phyloP scores from a whole-genome alignment of 35 echinoderm and acorn worm species.

The Apostichopus californicus region DNA sequence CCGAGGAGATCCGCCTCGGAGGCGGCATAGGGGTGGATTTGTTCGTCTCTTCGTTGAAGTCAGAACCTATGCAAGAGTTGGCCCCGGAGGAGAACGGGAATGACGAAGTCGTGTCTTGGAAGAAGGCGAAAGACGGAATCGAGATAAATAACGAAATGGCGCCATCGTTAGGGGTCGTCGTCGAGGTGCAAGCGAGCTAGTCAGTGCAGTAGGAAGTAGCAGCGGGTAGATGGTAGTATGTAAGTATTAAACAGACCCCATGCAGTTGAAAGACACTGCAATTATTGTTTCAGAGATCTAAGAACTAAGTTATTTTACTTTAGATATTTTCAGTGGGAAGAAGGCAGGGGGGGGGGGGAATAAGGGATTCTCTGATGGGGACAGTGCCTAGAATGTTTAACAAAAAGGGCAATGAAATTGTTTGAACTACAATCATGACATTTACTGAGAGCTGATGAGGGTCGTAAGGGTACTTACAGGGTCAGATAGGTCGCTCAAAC shows the following conservation, averaged over 20 bases:
- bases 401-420: no score
- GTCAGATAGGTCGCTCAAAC: no score
- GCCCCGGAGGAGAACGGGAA: not conserved
- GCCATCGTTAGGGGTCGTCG: not conserved
- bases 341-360: not conserved
- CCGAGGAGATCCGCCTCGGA: not conserved
- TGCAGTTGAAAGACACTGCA: not conserved
- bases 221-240: not conserved
- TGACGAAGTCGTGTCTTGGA: not conserved
- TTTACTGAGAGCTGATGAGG: no score
- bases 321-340: not conserved
- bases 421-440: no score
- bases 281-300: not conserved
- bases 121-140: not conserved
- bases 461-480: no score
- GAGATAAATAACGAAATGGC: not conserved
- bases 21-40: constrained; percentile 6
- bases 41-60: not conserved
- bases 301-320: not conserved
- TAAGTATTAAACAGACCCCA: not conserved
- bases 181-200: not conserved
- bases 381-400: no score
- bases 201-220: not conserved
- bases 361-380: not conserved
- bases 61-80: not conserved